Evolutionary conservation across 53 echinoderm and acorn worm genomes (phyloP).

Genomic region (Temnopleurus reevesii): DNA sequence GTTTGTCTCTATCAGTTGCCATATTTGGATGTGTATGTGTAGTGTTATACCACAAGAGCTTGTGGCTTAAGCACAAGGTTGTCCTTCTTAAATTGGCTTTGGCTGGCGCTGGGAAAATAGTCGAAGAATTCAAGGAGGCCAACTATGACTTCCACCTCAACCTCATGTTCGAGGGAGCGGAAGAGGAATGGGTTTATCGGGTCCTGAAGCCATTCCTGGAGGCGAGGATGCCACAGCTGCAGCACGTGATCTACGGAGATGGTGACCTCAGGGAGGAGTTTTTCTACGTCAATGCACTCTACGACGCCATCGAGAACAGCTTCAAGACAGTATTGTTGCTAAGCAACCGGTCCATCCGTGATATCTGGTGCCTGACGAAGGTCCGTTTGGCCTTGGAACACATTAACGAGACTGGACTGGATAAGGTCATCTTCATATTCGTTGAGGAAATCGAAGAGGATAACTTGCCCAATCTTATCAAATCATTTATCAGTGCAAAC

Average conservation of each 20-base stretch:
- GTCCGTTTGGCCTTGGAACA: constrained; percentile 9
- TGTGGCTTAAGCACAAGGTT: not conserved
- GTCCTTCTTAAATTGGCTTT: not conserved
- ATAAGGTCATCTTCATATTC: constrained; percentile 11
- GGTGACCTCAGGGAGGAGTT: not conserved
- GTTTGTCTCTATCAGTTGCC: not conserved
- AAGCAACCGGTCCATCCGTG: not conserved
- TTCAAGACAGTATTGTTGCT: constrained; percentile 23
- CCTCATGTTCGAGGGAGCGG: not conserved
- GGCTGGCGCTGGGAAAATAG: not conserved
- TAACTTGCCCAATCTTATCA: not conserved
- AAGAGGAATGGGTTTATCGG: not conserved
- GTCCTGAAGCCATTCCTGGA: constrained; percentile 13
- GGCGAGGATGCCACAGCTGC: not conserved
- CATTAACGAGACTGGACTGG: not conserved
- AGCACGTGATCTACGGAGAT: not conserved
- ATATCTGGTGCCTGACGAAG: constrained; percentile 3
- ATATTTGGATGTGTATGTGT: not conserved
- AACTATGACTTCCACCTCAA: constrained; percentile 25
- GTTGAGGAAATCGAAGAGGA: constrained; percentile 30
- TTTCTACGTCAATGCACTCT: constrained; percentile 15
- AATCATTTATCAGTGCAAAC: not conserved
- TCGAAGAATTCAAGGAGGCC: not conserved
- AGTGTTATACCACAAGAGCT: not conserved
- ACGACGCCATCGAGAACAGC: constrained; percentile 26